Percentiles rank a stretch among this genome's conserved stretches.
phyloP scores from a whole-genome alignment of 2,797 vertebrate species.

The Carduelis carduelis region DNA sequence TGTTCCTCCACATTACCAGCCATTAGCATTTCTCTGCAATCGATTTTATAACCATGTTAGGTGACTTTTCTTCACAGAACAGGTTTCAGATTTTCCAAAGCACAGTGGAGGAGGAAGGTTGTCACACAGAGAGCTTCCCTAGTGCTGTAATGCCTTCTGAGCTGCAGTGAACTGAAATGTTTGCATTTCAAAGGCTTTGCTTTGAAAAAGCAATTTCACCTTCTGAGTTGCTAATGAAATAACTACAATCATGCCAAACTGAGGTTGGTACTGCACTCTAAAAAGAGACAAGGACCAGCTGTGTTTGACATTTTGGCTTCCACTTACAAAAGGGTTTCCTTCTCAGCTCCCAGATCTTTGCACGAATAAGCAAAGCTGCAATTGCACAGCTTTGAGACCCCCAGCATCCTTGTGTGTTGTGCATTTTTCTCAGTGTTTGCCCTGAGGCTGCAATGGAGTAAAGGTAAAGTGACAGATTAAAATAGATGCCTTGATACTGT shows the following conservation, averaged over 20 bases:
- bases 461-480: neutral
- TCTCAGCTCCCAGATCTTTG: neutral
- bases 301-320: neutral
- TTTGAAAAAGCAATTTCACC: neutral
- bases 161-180: neutral
- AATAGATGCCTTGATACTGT: neutral
- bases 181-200: neutral
- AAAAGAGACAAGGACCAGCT: neutral
- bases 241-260: neutral
- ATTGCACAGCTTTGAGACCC: neutral
- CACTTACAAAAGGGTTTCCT: neutral
- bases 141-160: neutral
- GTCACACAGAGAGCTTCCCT: neutral
- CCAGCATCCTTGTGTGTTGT: neutral
- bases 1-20: neutral
- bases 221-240: neutral
- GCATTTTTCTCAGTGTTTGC: neutral
- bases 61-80: neutral
- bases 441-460: neutral
- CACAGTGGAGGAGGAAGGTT: neutral
- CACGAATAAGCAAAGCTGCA: neutral
- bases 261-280: neutral
- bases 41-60: neutral
- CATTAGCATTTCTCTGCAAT: neutral
- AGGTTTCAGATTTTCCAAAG: neutral